A percentile compares a stretch with the other conserved stretches of the same genome.
Evolutionary conservation across 1,140 invertebrate species (phyloP).

Genomic region (Mycetomoellerius zeteki): DNA sequence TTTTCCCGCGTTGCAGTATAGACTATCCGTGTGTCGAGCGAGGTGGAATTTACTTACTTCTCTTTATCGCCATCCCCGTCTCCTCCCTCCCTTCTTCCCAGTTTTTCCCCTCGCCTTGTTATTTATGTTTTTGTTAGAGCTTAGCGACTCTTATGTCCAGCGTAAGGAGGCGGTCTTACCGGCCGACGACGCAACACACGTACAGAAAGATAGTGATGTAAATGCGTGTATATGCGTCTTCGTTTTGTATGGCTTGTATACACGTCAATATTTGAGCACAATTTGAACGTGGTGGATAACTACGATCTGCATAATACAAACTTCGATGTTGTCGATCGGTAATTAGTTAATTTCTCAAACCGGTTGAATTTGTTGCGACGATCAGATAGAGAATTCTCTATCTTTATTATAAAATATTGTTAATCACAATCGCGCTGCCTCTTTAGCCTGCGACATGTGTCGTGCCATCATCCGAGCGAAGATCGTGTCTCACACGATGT

Average conservation of each 20-base stretch:
- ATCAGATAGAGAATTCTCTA: neutral
- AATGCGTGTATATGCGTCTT: neutral
- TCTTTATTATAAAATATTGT: conserved; percentile 15
- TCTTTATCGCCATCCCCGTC: conserved; percentile 9
- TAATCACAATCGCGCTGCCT: conserved; percentile 59
- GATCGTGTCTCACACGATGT: conserved; percentile 32
- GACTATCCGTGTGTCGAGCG: conserved; percentile 47
- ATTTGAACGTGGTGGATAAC: neutral
- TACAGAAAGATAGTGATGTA: neutral
- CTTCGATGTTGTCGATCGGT: neutral
- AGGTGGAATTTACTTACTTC: conserved; percentile 71
- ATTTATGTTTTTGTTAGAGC: conserved; percentile 67
- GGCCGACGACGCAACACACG: conserved; percentile 36
- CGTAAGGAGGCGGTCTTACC: conserved; percentile 52
- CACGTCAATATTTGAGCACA: conserved; percentile 3
- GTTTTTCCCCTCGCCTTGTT: neutral
- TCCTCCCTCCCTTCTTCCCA: neutral
- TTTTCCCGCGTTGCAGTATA: neutral
- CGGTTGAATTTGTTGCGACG: conserved; percentile 13
- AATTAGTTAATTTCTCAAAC: conserved; percentile 29
- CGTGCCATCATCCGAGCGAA: conserved; percentile 51
- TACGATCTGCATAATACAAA: conserved; percentile 6
- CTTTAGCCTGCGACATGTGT: conserved; percentile 60
- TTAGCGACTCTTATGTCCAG: conserved; percentile 61
- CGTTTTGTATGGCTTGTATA: conserved; percentile 5